Base-by-base conservation (phyloP, 1,140 invertebrate genomes). In the Ptiloglossa arizonensis region DNA sequence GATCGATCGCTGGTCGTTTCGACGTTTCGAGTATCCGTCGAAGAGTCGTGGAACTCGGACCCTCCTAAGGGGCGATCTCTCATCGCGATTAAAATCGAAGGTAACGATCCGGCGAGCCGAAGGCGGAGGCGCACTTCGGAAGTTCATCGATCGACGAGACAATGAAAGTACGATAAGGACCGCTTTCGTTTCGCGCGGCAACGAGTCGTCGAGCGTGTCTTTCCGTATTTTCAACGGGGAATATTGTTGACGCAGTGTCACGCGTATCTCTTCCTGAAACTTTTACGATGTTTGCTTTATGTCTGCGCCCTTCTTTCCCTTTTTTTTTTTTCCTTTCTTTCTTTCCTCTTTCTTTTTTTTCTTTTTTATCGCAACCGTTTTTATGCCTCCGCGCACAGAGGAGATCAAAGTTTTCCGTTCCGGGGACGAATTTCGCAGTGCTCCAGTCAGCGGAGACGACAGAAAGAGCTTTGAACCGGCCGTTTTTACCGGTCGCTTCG, bases 211-310 rank as follows among this genome's bases (percentile, higher is more conserved):
- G 29, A 38, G 29, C n/a, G n/a, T 32, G 22, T 50, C 13, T 54
- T 19, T 3, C 0, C 27, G 17, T 41, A 24, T 41, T 71, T 50
- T 0, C 41, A 19, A 5, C 19, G 5, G 9, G 19, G 27, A 46
- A 57, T 66, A 32, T 69, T 24, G 41, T 41, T 72, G n/a, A 19
- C 56, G 57, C 59, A 35, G 19, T 52, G 54, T 17, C 50, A 54
- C 27, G 50, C 38, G 73, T 54, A 73, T 54, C 59, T 29, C 35
- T 9, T 46, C 32, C n/a, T 48, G 35, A 50, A 29, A 57, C 19
- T 70, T 77, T 77, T 70, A 77, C 74, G 67, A 77, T 77, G 75
- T 72, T 78, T 78, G 57, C 69, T 72, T 72, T 72, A 72, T 48
- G 50, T 62, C 41, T 27, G 29, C 29, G 19, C 22, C 13, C 22